These are phyloP conservation scores for Protobothrops flavoviridis DNA, from an alignment of 2,113 vertebrate species.

Conservation along the genomic window DNA sequence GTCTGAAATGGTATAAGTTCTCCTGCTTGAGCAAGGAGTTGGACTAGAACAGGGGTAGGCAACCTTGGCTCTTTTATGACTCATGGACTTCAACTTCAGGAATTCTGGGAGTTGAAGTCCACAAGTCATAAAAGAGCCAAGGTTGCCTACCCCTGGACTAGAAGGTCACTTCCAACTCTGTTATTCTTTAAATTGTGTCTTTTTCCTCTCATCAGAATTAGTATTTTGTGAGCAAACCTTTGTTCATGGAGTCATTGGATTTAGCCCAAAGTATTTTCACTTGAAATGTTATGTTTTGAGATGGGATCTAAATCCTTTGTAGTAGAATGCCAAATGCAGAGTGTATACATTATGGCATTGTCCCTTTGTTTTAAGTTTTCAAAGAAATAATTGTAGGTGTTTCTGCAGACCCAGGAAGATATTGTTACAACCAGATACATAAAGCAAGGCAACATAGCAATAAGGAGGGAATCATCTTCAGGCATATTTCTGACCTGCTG, in stretches of 20 bases:
- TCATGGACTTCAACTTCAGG: no score
- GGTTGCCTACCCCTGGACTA: not conserved
- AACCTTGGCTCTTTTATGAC: no score
- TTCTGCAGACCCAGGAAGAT: not conserved
- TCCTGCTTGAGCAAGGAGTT: not conserved
- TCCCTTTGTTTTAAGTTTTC: not conserved
- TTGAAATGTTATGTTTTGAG: not conserved
- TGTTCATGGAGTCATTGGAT: not conserved
- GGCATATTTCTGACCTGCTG: not conserved
- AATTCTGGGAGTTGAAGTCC: no score
- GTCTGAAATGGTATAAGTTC: not conserved
- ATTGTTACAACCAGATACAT: not conserved
- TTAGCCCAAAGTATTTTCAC: not conserved
- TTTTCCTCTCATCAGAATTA: not conserved
- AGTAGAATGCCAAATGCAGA: not conserved
- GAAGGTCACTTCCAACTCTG: not conserved
- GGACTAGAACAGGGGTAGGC: not conserved
- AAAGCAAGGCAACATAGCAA: not conserved
- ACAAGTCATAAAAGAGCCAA: no score
- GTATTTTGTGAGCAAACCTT: not conserved
- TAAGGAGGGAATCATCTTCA: not conserved
- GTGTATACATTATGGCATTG: not conserved
- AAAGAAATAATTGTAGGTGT: not conserved
- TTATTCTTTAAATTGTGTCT: not conserved
- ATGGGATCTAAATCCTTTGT: not conserved